These are phyloP conservation scores for Cirrhinus molitorella DNA, from an alignment of 2,797 vertebrate species.

Conservation along the genomic window DNA sequence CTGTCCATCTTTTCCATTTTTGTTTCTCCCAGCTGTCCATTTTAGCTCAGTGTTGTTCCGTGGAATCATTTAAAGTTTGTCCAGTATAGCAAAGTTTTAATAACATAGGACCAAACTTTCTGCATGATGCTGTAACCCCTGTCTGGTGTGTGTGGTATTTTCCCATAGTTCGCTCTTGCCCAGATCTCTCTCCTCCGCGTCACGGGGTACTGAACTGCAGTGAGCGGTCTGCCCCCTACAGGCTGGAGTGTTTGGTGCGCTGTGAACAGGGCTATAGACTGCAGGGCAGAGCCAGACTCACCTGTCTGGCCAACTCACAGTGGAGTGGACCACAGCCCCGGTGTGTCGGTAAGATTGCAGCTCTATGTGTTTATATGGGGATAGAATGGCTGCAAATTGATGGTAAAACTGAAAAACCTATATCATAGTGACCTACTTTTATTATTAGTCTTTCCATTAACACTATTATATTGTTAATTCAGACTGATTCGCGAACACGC, in stretches of 20 bases:
- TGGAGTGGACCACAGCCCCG: slow-evolving; percentile 90
- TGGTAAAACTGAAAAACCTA: neutral
- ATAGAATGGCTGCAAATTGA: neutral
- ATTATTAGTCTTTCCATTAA: no score
- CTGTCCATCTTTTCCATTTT: slow-evolving; percentile 32
- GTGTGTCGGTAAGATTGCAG: slow-evolving; percentile 89
- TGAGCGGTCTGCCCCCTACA: slow-evolving; percentile 76
- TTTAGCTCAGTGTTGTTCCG: slow-evolving; percentile 30
- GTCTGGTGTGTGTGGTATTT: slow-evolving; percentile 53
- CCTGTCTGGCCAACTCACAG: slow-evolving; percentile 87
- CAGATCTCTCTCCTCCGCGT: slow-evolving; percentile 78
- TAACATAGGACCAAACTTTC: slow-evolving; percentile 22
- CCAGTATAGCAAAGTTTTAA: slow-evolving; percentile 25
- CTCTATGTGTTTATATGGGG: neutral
- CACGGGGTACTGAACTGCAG: slow-evolving; percentile 88
- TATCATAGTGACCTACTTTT: neutral
- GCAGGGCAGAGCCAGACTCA: slow-evolving; percentile 84
- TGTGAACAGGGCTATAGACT: slow-evolving; percentile 89
- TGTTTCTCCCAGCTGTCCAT: slow-evolving; percentile 7
- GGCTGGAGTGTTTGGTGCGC: slow-evolving; percentile 83
- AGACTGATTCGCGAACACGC: no score
- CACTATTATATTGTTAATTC: no score
- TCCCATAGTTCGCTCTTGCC: slow-evolving; percentile 87
- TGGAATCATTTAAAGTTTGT: slow-evolving; percentile 22
- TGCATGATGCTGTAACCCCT: neutral